Percentiles rank a stretch among this genome's conserved stretches.
Conservation (phyloP, 1,140 invertebrate species). For the Drosophila kepulauana region DNA sequence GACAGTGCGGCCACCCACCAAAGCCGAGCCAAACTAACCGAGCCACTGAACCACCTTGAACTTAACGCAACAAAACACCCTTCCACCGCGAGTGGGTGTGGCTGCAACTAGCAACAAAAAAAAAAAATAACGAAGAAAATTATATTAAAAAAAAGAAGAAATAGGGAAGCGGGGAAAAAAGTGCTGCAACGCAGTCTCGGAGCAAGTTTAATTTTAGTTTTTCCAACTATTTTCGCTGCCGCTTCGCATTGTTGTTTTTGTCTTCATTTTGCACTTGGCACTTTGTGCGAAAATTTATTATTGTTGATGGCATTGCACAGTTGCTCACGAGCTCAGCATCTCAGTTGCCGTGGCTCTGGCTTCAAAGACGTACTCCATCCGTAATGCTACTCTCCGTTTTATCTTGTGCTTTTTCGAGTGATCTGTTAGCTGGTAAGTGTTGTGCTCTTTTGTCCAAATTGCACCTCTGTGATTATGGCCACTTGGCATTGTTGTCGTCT, state of each 20-base stretch:
- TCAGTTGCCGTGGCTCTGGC: neutral
- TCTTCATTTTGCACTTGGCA: constrained; percentile 69
- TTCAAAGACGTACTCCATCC: neutral
- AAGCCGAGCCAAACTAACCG: neutral
- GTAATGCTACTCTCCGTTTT: neutral
- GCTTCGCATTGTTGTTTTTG: constrained; percentile 49
- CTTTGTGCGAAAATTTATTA: constrained; percentile 70
- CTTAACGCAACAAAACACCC: constrained; percentile 53
- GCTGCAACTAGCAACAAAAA: constrained; percentile 13
- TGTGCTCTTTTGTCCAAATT: constrained; percentile 60
- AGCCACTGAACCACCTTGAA: constrained; percentile 36
- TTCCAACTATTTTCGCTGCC: constrained; percentile 66
- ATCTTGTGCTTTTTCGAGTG: constrained; percentile 5
- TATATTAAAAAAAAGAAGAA: constrained; percentile 64
- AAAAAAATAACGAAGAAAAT: constrained; percentile 37
- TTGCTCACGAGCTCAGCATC: neutral
- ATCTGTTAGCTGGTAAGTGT: constrained; percentile 18
- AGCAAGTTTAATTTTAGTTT: constrained; percentile 78
- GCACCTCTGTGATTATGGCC: constrained; percentile 79
- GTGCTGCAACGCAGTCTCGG: constrained; percentile 39
- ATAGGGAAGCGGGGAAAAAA: neutral
- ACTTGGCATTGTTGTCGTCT: constrained; percentile 58
- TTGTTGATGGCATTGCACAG: constrained; percentile 61
- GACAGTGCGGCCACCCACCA: constrained; percentile 14
- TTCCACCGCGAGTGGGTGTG: constrained; percentile 20